Evolutionary conservation across 2,113 vertebrate species (phyloP).

Genomic region (Bos indicus): DNA sequence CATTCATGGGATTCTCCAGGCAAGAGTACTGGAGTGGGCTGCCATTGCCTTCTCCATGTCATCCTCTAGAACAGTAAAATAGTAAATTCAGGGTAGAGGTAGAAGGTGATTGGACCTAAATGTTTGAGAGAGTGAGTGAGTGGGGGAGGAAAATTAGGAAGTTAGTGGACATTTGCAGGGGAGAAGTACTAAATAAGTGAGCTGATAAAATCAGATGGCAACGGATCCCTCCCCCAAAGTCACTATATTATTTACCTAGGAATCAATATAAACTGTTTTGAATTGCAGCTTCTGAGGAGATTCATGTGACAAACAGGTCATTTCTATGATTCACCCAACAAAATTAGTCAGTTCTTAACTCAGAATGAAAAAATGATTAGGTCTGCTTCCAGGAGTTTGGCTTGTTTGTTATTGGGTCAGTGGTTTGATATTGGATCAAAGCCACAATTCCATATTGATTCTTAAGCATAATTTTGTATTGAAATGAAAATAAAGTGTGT

Average conservation of each 20-base stretch:
- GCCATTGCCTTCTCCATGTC: too few species aligned
- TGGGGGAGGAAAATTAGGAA: neutral
- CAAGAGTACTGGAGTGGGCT: too few species aligned
- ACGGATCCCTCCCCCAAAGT: neutral
- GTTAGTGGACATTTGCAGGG: neutral
- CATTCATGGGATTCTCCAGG: too few species aligned
- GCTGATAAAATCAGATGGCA: neutral
- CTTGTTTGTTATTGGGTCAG: neutral
- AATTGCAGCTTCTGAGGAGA: neutral
- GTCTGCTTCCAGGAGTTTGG: neutral
- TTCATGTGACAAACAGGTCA: neutral
- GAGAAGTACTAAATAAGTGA: neutral
- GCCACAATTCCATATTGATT: neutral
- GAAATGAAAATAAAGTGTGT: neutral
- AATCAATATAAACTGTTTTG: neutral
- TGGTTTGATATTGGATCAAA: constrained; percentile 18
- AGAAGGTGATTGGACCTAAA: neutral
- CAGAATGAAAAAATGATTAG: neutral
- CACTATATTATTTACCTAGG: neutral
- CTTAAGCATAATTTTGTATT: neutral
- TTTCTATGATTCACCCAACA: neutral
- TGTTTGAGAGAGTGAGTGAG: neutral
- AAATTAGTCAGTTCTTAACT: neutral
- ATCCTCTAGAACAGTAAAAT: neutral
- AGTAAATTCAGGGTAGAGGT: neutral